phyloP scores from a whole-genome alignment of 2,113 vertebrate species.

The Progne subis region DNA sequence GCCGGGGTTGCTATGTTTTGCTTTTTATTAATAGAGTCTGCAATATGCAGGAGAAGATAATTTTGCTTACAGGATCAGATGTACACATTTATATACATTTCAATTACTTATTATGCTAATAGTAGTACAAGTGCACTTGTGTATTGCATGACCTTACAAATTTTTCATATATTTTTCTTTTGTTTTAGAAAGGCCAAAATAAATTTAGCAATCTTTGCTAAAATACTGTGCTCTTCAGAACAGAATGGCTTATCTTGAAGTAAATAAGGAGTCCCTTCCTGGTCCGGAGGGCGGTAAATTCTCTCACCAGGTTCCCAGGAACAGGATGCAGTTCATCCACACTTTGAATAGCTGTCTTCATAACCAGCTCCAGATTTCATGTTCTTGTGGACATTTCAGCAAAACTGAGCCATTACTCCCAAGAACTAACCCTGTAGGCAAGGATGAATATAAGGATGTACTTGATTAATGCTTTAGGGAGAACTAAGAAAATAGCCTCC shows the following conservation, averaged over 20 bases:
- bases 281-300: not conserved
- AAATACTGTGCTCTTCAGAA: not conserved
- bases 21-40: conserved; percentile 20
- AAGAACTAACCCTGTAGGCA: not conserved
- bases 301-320: not conserved
- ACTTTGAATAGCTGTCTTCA: not conserved
- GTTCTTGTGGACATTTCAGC: not conserved
- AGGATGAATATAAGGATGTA: not conserved
- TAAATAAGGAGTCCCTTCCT: not conserved
- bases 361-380: not conserved
- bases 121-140: not conserved
- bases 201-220: no score
- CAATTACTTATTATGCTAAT: not conserved
- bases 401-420: not conserved
- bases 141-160: not conserved
- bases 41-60: conserved; percentile 27
- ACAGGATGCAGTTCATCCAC: not conserved
- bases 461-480: not conserved
- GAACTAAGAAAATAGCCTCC: not conserved
- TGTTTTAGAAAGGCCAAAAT: not conserved
- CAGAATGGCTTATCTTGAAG: not conserved
- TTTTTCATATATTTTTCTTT: not conserved
- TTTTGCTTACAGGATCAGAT: not conserved
- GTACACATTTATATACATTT: not conserved
- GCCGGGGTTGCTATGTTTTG: conserved; percentile 70